Conservation (phyloP, 23 tunicate genomes). For the Ascidia mentula region DNA sequence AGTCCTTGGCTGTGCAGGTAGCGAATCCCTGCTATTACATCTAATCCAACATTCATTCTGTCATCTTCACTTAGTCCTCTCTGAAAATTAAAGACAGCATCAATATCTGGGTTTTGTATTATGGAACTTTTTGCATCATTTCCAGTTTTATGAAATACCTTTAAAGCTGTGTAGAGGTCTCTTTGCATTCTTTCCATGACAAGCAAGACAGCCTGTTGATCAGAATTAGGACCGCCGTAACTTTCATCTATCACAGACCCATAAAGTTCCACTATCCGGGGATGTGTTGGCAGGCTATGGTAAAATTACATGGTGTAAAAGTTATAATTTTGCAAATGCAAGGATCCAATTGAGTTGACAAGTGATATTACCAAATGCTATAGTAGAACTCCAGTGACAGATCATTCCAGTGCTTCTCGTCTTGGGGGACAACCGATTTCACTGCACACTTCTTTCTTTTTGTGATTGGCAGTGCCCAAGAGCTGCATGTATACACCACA, state of each 20-base stretch:
- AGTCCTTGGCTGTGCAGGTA: constrained; percentile 79
- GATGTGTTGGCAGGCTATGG: constrained; percentile 67
- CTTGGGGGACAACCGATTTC: constrained; percentile 70
- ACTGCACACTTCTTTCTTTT: constrained; percentile 58
- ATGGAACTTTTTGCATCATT: too few relatives aligned
- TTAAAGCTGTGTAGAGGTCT: constrained; percentile 57
- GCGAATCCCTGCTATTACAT: constrained; percentile 75
- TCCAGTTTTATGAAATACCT: constrained; percentile 28
- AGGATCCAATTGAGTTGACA: background rate
- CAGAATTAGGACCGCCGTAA: constrained; percentile 49
- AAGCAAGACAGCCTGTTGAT: constrained; percentile 63
- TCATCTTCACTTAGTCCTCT: constrained; percentile 39
- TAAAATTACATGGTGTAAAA: background rate
- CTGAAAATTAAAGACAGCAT: constrained; percentile 12
- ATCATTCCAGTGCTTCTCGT: constrained; percentile 76
- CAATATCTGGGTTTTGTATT: background rate
- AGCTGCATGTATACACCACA: constrained; percentile 44
- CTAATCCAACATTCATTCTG: constrained; percentile 63
- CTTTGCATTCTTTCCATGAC: constrained; percentile 75
- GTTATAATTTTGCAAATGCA: background rate
- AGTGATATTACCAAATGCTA: constrained; percentile 51
- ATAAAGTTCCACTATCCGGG: constrained; percentile 60
- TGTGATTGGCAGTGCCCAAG: constrained; percentile 36
- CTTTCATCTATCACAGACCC: constrained; percentile 74
- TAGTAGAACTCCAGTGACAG: constrained; percentile 78